Base-by-base conservation (phyloP, 1,140 invertebrate species). In the Sesamia nonagrioides region DNA sequence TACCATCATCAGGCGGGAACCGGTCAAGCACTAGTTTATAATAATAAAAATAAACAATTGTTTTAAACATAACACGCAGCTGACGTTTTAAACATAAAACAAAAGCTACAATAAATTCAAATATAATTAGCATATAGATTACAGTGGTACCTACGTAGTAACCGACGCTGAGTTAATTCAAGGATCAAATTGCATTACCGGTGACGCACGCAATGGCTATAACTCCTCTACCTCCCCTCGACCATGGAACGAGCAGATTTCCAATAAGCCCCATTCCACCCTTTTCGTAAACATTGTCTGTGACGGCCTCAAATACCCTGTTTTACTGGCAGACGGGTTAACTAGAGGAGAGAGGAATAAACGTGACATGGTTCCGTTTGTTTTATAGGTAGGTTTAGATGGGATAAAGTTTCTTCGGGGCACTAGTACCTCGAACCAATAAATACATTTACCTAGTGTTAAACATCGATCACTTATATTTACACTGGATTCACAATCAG, bases 211-310 rank as follows among this genome's bases (percentile, higher is more conserved):
- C 73, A 35, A 13, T 11, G 17, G 3, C 33, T 21, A 58, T 40
- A 33, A 21, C 6, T 45, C 58, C 73, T n/a, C 42, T 11, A 40
- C 40, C 60, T 60, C 78, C 45, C 60, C 69, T 42, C 27, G 68
- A 78, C 40, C 68, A n/a, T 50, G 58, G 27, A 45, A 18, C 35
- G 71, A 68, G 27, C 42, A 58, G 71, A 79, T 79, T 58, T 52
- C 17, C 60, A 74, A 68, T 81, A 81, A 81, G 37, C 75, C 61
- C 74, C 40, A 40, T 63, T 48, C 56, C 35, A 60, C 58, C 68
- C 42, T n/a, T 61, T 61, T 27, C 1, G 52, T 60, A 78, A 71
- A 78, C 77, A 78, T 50, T 42, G 45, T 60, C 61, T 68, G 61
- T 56, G 54, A 27, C 60, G 35, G 40, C 11, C 40, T 50, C 61